These are phyloP conservation scores for Epicampocera succincta DNA, from an alignment of 2,888 invertebrate species.

Conservation along the genomic window DNA sequence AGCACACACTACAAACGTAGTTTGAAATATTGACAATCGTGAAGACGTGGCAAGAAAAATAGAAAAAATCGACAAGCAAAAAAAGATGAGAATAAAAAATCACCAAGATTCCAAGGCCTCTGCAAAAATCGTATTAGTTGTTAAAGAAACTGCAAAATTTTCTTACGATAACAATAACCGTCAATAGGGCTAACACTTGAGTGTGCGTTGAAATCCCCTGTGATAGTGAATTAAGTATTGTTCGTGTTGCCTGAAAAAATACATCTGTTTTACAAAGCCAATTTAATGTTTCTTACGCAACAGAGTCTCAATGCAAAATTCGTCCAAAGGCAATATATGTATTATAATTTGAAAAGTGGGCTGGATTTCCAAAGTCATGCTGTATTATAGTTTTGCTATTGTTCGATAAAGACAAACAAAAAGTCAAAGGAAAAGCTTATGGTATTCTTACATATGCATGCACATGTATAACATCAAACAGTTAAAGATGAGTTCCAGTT, in stretches of 20 bases:
- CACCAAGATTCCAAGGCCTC: background rate
- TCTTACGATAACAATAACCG: slow-evolving; percentile 18
- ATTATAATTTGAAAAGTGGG: no score
- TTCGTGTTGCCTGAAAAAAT: slow-evolving; percentile 25
- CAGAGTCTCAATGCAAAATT: background rate
- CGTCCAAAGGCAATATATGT: background rate
- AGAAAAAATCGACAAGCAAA: slow-evolving; percentile 4
- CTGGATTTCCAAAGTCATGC: no score
- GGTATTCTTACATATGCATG: background rate
- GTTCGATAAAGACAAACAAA: background rate
- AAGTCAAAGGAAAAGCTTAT: background rate
- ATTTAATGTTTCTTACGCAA: slow-evolving; percentile 29
- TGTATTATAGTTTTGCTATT: background rate
- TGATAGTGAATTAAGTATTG: background rate
- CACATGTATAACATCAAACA: background rate
- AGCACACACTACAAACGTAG: background rate
- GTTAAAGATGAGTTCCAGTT: background rate
- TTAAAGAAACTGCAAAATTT: slow-evolving; percentile 2
- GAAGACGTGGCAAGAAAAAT: background rate
- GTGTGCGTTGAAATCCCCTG: background rate
- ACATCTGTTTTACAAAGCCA: slow-evolving; percentile 25
- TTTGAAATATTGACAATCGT: no score
- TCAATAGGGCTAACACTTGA: no score
- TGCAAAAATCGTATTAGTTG: slow-evolving; percentile 40
- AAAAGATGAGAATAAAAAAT: no score